phyloP scores from a whole-genome alignment of 2,113 vertebrate genomes.

The Etheostoma spectabile region DNA sequence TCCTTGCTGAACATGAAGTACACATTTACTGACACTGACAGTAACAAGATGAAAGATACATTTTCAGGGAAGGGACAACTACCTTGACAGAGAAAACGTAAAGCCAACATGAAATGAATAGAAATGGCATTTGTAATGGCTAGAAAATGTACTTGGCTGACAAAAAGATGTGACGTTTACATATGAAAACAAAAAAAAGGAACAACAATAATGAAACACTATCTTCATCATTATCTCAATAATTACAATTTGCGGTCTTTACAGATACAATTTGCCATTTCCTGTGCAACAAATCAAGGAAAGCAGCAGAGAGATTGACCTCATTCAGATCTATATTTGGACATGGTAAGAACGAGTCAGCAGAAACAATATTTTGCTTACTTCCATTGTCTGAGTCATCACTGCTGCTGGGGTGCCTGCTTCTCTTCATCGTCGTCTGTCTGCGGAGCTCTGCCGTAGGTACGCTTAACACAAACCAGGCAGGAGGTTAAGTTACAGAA shows the following conservation, averaged over 20 bases:
- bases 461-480: constrained; percentile 40
- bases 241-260: neutral
- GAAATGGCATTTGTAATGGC: neutral
- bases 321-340: constrained; percentile 45
- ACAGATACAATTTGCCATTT: neutral
- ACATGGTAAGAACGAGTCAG: constrained; percentile 12
- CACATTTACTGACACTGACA: constrained; percentile 7
- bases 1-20: constrained; percentile 41
- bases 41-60: neutral
- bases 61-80: neutral
- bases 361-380: constrained; percentile 82
- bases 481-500: neutral
- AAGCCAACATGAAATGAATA: neutral
- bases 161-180: neutral
- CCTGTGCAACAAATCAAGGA: neutral
- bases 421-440: constrained; percentile 93
- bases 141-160: neutral
- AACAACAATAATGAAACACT: too few species aligned
- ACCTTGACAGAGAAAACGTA: neutral
- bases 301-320: neutral
- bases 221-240: neutral
- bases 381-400: constrained; percentile 98
- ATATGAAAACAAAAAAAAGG: neutral
- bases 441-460: constrained; percentile 35
- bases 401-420: constrained; percentile 93